Percentiles rank a stretch among this genome's conserved stretches.
Conservation (phyloP, 1,140 invertebrate genomes). For the Rhagoletis zephyria region DNA sequence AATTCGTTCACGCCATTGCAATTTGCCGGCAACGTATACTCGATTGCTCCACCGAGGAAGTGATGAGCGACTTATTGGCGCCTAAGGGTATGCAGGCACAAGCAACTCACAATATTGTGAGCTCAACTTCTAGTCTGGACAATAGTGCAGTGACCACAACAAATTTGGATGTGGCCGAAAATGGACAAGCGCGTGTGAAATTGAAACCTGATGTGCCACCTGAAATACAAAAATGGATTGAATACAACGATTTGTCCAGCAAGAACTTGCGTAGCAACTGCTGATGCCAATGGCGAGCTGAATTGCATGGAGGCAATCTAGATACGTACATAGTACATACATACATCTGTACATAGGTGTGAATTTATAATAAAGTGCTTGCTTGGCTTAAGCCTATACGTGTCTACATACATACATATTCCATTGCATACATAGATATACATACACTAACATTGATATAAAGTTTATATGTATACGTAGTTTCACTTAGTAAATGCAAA, state of each 20-base stretch:
- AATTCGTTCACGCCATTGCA: constrained; percentile 87
- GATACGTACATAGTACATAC: neutral
- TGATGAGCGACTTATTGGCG: constrained; percentile 66
- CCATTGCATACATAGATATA: neutral
- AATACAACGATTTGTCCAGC: constrained; percentile 81
- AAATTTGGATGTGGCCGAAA: constrained; percentile 63
- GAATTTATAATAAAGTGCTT: neutral
- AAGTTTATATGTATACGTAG: neutral
- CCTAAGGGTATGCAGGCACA: constrained; percentile 61
- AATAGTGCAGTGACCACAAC: constrained; percentile 54
- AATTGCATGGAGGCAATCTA: neutral
- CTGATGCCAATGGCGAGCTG: constrained; percentile 4
- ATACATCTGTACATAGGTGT: neutral
- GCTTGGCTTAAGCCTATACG: neutral
- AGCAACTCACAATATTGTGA: constrained; percentile 61
- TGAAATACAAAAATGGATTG: constrained; percentile 79
- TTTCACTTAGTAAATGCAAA: neutral
- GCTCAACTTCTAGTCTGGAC: constrained; percentile 60
- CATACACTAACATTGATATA: neutral
- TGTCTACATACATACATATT: constrained; percentile 38
- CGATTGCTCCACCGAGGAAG: constrained; percentile 78
- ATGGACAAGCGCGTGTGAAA: constrained; percentile 68
- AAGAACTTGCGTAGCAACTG: constrained; percentile 75
- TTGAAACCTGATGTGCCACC: constrained; percentile 77
- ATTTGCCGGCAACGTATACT: constrained; percentile 84